A percentile compares a stretch with the other conserved stretches of the same genome.
Conservation (phyloP, 1,140 invertebrate species). For the Agrypnia vestita region DNA sequence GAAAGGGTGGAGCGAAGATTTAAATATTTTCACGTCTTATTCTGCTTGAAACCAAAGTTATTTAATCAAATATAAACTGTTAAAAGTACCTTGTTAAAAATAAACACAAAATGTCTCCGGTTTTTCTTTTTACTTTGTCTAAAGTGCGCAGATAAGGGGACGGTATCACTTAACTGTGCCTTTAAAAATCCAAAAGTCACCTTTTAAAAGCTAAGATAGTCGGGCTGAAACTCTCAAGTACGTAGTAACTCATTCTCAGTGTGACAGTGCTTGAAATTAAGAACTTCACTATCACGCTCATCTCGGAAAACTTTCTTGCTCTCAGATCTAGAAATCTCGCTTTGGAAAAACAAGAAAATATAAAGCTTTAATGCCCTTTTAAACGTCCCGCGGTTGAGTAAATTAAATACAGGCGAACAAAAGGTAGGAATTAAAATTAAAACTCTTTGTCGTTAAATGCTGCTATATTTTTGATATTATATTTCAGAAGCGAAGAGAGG, state of each 20-base stretch:
- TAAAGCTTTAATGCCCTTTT: constrained; percentile 6
- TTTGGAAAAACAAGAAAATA: constrained; percentile 26
- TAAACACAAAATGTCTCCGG: constrained; percentile 11
- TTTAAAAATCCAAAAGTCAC: constrained; percentile 37
- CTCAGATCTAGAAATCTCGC: constrained; percentile 21
- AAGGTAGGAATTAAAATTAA: constrained; percentile 1
- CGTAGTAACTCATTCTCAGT: constrained; percentile 30
- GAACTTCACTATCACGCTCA: constrained; percentile 22
- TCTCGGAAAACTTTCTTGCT: constrained; percentile 10
- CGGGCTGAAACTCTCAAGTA: constrained; percentile 26
- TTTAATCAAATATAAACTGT: constrained; percentile 12
- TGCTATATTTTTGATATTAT: too few relatives aligned
- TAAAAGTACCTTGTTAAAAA: constrained; percentile 20
- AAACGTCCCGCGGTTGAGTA: constrained; percentile 22
- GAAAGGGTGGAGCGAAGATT: too few relatives aligned
- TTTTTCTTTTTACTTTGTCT: constrained; percentile 22
- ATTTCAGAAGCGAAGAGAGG: too few relatives aligned
- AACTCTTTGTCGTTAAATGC: not conserved
- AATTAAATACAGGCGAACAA: constrained; percentile 29
- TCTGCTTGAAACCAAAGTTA: not conserved
- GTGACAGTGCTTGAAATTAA: constrained; percentile 38
- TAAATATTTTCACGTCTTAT: too few relatives aligned
- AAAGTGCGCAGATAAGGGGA: constrained; percentile 29
- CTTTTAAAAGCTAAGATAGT: constrained; percentile 19
- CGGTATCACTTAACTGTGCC: constrained; percentile 28